Conservation (phyloP, 2,797 vertebrate species). For the Podarcis lilfordi region DNA sequence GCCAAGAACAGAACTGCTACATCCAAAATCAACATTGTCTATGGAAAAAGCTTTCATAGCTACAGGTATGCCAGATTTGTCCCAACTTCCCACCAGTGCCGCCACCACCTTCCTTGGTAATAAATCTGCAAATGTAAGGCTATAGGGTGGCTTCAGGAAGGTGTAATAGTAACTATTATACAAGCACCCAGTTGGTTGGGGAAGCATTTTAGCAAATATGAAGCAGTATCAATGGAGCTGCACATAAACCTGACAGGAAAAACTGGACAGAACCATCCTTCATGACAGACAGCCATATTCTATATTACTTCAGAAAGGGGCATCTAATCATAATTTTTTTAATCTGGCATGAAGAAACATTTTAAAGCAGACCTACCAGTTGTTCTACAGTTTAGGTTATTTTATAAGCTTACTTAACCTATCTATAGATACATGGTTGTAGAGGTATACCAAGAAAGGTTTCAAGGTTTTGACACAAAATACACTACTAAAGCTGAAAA, state of each 20-base stretch:
- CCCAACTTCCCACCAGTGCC: not conserved
- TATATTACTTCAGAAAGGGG: not conserved
- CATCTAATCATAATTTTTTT: conserved; percentile 35
- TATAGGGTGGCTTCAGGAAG: not conserved
- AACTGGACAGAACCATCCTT: rapidly evolving
- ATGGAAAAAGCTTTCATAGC: not conserved
- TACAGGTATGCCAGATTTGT: not conserved
- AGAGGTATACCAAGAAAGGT: not conserved
- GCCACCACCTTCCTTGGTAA: not conserved
- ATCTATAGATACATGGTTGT: not conserved
- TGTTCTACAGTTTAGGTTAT: not conserved
- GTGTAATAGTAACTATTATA: not conserved
- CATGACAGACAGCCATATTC: not conserved
- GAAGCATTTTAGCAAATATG: not conserved
- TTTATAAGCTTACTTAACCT: not conserved
- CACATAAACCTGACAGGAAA: not conserved
- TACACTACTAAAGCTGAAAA: not conserved
- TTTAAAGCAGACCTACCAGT: not conserved
- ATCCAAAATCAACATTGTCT: not conserved
- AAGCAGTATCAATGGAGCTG: not conserved
- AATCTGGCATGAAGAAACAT: too few species aligned
- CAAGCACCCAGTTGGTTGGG: too few species aligned
- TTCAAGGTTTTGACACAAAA: conserved; percentile 1
- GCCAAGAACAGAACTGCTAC: not conserved
- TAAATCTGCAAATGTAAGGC: not conserved